Evolutionary conservation across 2,888 invertebrate genomes (phyloP).

Genomic region (Phortica okadai): DNA sequence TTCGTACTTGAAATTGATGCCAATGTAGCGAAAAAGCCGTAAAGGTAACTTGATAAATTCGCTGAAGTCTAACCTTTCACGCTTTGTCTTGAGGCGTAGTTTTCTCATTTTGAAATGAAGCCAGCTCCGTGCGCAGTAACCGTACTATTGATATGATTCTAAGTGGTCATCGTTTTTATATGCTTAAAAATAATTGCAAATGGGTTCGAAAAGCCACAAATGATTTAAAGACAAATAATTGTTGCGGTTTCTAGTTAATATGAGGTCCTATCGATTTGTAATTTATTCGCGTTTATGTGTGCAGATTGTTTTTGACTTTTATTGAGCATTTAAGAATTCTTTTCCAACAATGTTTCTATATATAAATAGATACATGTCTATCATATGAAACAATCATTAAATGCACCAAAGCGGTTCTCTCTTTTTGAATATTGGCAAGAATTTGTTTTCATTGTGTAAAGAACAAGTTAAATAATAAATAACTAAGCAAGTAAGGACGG

Average conservation of each 20-base stretch:
- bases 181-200: background rate
- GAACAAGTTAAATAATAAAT: no score
- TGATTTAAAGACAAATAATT: background rate
- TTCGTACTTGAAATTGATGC: slow-evolving; percentile 25
- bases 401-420: no score
- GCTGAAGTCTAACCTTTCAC: slow-evolving; percentile 15
- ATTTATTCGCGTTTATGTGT: background rate
- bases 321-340: no score
- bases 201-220: background rate
- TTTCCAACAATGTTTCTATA: no score
- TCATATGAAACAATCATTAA: no score
- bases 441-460: no score
- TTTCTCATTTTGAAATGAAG: background rate
- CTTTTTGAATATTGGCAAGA: no score
- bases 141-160: background rate
- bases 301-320: no score
- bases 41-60: slow-evolving; percentile 22
- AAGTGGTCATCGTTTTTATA: background rate
- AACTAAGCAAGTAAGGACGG: no score
- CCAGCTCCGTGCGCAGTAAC: background rate
- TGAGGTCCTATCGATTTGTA: background rate
- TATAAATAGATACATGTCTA: no score
- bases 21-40: slow-evolving; percentile 28
- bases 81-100: background rate
- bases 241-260: background rate